phyloP scores from a whole-genome alignment of 2,113 vertebrate genomes.

The Anoplopoma fimbria region DNA sequence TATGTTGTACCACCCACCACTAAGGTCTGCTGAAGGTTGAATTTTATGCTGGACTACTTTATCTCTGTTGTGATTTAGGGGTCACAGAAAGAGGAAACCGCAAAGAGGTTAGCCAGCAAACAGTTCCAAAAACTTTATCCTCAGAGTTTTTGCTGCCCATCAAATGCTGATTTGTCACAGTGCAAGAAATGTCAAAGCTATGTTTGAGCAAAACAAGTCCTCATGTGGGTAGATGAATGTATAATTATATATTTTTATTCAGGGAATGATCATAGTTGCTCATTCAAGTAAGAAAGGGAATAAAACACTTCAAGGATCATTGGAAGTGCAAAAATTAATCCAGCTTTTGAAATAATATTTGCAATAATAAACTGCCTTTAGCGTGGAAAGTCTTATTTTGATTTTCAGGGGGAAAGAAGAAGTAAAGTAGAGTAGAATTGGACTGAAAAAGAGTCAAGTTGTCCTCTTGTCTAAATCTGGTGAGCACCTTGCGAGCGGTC shows the following conservation, averaged over 20 bases:
- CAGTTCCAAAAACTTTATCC: slow-evolving; percentile 48
- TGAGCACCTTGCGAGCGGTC: slow-evolving; percentile 79
- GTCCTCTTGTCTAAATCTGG: slow-evolving; percentile 71
- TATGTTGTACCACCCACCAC: slow-evolving; percentile 68
- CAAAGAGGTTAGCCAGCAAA: slow-evolving; percentile 77
- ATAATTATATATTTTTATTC: slow-evolving; percentile 1
- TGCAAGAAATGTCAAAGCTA: slow-evolving; percentile 27
- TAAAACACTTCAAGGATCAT: background rate
- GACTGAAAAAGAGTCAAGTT: slow-evolving; percentile 65
- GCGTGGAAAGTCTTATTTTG: background rate
- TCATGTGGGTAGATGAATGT: slow-evolving; percentile 1
- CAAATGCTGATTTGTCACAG: slow-evolving; percentile 66
- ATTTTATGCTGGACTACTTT: slow-evolving; percentile 60
- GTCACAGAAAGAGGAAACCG: slow-evolving; percentile 76
- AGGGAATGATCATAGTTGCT: background rate
- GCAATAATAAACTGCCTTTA: background rate
- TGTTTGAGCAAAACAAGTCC: slow-evolving; percentile 31
- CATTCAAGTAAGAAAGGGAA: background rate
- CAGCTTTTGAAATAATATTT: background rate
- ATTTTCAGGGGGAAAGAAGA: background rate
- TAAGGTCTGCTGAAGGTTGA: slow-evolving; percentile 71
- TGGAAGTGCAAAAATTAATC: background rate
- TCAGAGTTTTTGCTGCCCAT: slow-evolving; percentile 51
- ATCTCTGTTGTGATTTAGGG: slow-evolving; percentile 72
- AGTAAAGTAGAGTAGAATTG: slow-evolving; percentile 36